Base-by-base conservation (phyloP, 2,797 vertebrate genomes). In the Cygnus olor region DNA sequence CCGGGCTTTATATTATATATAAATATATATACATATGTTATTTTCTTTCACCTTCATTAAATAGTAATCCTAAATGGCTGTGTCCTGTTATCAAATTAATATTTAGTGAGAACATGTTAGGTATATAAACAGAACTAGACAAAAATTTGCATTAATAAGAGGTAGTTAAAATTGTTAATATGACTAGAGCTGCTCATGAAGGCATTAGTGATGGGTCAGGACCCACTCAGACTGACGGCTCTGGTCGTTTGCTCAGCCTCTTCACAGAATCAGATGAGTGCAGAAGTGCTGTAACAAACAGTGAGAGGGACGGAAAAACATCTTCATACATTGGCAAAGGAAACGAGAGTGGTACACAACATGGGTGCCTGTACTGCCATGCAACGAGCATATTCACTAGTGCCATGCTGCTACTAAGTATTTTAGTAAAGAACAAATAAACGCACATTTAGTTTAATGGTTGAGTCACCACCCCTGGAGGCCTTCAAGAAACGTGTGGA, bases 231-330 rank as follows among this genome's bases (percentile, higher is more conserved):
- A 45, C n/a, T 3, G 5, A 81, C 56, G 73, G 70, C 49, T 66
- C 54, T 58, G 84, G 45, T 88, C 51, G 70, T n/a, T 56, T 0
- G 0, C 36, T 0, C 30, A 25, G 21, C 4, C 83, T 89, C 60
- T 87, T 72, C 84, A 56, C 36, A 61, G 69, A 79, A 80, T 38
- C 7, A 1, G 0, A 38, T 49, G 57, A 71, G 57, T 14, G 40
- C 0, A 2, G 9, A 68, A 68, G 45, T 16, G 63, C 77, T 47
- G 70, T 79, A 58, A 82, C 34, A 78, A 86, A 65, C 36, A 25
- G 51, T 21, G 85, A 85, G 88, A 77, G 47, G 45, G 53, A 71
- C 68, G 25, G 56, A 84, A 89, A 95, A 90, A 80, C 25, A 64
- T 47, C 64, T 68, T 61, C 66, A 10, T 17, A 3, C 0, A 1